Percentiles rank a stretch among this genome's conserved stretches.
Evolutionary conservation across 2,113 vertebrate species (phyloP).

Genomic region (Aegypius monachus): DNA sequence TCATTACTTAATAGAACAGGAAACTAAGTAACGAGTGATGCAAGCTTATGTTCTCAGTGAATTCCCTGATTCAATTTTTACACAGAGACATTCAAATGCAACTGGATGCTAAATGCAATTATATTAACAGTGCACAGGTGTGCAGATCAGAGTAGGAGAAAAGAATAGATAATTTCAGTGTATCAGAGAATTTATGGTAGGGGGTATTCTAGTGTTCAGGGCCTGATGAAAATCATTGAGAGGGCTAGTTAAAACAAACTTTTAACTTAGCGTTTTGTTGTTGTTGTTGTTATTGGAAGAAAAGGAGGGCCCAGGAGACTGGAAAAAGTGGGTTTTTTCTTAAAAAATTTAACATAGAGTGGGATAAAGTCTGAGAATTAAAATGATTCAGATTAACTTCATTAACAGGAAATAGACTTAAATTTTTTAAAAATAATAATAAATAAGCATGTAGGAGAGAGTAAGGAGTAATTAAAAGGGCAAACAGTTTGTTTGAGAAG

Average conservation of each 20-base stretch:
- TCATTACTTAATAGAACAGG: not conserved
- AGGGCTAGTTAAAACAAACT: not conserved
- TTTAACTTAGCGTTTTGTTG: not conserved
- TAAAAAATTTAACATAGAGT: not conserved
- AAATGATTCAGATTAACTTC: not conserved
- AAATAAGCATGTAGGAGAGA: not conserved
- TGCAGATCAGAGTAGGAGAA: not conserved
- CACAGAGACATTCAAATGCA: not conserved
- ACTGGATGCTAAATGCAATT: conserved; percentile 19
- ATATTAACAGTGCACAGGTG: conserved; percentile 7
- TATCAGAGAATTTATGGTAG: not conserved
- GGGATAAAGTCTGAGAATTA: not conserved
- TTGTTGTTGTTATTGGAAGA: not conserved
- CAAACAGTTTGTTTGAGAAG: not conserved
- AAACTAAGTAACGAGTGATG: not conserved
- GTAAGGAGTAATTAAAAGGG: not conserved
- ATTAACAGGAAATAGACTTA: not conserved
- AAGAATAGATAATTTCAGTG: not conserved
- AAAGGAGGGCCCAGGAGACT: not conserved
- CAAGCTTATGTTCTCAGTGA: not conserved
- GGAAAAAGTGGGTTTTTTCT: not conserved
- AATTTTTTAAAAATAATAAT: not conserved
- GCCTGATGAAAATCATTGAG: not conserved
- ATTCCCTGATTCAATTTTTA: conserved; percentile 32
- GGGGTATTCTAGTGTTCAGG: not conserved